Base-by-base conservation (phyloP, 2,113 vertebrate species). In the Pogona vitticeps region DNA sequence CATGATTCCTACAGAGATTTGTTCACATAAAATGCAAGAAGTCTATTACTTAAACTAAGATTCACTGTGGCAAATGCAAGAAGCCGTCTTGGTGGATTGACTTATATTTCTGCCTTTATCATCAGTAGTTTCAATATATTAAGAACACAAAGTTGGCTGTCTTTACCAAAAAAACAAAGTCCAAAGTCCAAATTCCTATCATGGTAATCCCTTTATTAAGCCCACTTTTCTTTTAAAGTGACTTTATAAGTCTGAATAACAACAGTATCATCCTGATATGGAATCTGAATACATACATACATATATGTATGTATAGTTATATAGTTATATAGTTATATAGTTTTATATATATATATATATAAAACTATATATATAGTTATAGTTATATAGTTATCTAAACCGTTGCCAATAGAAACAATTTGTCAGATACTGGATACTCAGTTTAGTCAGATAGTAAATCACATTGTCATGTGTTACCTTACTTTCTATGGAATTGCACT, bases 21-120 rank as follows among this genome's bases (percentile, higher is more conserved):
- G 83, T 76, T 92, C 83, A 31, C 68, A 82, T 90, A 86, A 87
- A 58, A 91, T 86, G 80, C 31, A 94, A 59, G 84, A 88, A 88
- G 38, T 82, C 20, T 72, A 71, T 1, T 80, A 1, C 80, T 46
- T 81, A 86, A 76, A 88, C 26, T 21, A 91, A 68, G 23, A 89
- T 75, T 83, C 89, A 52, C 86, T 82, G 81, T 89, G 92, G 58
- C 33, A 9, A 4, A 0, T 2, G 46, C 46, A 82, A 88, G 56
- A 73, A 1, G 88, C 88, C 89, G 15, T 85, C 59, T 15, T 56
- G 52, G 33, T 82, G 28, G 88, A 52, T 82, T 89, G 67, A 80
- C 42, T 84, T 89, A 88, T 89, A 58, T 58, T 91, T 73, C 31
- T 89, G 76, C 5, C 58, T 89, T 92, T 85, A 82, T 65, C 28